phyloP scores from a whole-genome alignment of 2,113 vertebrate genomes.

The Megaleporinus macrocephalus region DNA sequence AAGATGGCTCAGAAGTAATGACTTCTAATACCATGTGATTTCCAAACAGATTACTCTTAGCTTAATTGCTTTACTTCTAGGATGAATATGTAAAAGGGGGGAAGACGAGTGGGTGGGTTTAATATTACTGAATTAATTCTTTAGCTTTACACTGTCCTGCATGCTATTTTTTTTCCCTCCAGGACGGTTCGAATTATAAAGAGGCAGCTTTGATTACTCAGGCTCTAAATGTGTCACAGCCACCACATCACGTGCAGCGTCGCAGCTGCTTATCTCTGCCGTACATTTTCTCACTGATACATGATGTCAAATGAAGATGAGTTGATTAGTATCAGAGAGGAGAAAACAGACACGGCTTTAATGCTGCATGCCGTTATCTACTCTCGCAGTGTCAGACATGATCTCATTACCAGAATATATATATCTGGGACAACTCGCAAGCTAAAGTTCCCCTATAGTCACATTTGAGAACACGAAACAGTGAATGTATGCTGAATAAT shows the following conservation, averaged over 20 bases:
- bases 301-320: slow-evolving; percentile 34
- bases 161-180: neutral
- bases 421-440: too few relatives aligned
- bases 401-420: too few relatives aligned
- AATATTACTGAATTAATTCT: slow-evolving; percentile 70
- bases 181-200: slow-evolving; percentile 9
- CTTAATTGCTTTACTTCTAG: slow-evolving; percentile 75
- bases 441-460: too few relatives aligned
- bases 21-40: slow-evolving; percentile 75
- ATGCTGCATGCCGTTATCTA: neutral
- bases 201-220: slow-evolving; percentile 16
- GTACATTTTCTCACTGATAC: neutral
- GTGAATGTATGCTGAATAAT: too few relatives aligned
- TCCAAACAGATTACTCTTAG: slow-evolving; percentile 73
- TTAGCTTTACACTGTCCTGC: slow-evolving; percentile 18
- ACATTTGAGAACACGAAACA: too few relatives aligned
- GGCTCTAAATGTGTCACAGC: neutral
- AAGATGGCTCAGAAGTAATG: slow-evolving; percentile 76
- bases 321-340: slow-evolving; percentile 22
- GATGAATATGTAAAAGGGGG: slow-evolving; percentile 72
- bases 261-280: neutral
- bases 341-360: slow-evolving; percentile 2
- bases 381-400: too few relatives aligned
- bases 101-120: slow-evolving; percentile 63
- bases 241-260: neutral